Percentiles rank a stretch among this genome's conserved stretches.
Conservation (phyloP, 2,797 vertebrate genomes). For the Morelia viridis region DNA sequence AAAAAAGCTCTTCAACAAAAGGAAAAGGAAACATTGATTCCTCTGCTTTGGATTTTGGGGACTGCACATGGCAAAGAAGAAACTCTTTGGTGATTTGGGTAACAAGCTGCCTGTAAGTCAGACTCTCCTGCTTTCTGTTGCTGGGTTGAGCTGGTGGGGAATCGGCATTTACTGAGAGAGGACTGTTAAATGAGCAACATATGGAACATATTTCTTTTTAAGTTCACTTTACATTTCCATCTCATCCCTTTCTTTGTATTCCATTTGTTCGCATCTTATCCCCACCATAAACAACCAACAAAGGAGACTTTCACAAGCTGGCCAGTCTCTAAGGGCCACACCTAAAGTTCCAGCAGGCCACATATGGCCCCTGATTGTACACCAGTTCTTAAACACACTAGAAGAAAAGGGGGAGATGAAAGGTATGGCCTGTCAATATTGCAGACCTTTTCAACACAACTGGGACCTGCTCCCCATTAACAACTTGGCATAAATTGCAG, state of each 20-base stretch:
- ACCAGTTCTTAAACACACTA: not conserved
- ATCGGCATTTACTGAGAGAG: not conserved
- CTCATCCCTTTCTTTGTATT: not conserved
- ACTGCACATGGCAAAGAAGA: not conserved
- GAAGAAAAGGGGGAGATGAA: not conserved
- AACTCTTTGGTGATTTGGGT: conserved; percentile 16
- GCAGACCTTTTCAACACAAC: not conserved
- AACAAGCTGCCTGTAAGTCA: not conserved
- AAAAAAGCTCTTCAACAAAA: conserved; percentile 32
- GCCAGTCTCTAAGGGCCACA: too few relatives aligned
- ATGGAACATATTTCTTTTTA: not conserved
- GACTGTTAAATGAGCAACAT: not conserved
- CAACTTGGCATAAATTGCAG: not conserved
- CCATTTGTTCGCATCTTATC: not conserved
- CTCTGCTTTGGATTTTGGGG: conserved; percentile 10
- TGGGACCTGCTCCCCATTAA: not conserved
- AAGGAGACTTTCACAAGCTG: not conserved
- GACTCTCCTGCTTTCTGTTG: not conserved
- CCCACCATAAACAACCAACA: too few relatives aligned
- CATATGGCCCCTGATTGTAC: not conserved
- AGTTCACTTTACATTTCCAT: not conserved
- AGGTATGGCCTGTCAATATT: not conserved
- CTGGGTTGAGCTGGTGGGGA: not conserved
- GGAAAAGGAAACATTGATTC: conserved; percentile 14
- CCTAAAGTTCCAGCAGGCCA: too few relatives aligned